Evolutionary conservation across 2,888 invertebrate genomes (phyloP).

Genomic region (Cosmorhoe ocellata): DNA sequence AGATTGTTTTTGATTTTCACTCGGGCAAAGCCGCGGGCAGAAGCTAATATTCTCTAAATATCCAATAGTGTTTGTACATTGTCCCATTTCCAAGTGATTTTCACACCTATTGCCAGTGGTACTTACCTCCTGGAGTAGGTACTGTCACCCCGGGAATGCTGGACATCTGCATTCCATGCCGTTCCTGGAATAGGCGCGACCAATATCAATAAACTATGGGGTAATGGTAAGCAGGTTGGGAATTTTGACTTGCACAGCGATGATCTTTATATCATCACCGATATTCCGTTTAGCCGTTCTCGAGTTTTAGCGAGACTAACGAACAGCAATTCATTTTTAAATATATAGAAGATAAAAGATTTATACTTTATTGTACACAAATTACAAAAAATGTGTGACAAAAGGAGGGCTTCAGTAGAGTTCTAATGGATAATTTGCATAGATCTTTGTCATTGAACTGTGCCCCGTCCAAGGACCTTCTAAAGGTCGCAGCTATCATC

Average conservation of each 20-base stretch:
- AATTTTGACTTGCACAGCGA: background rate
- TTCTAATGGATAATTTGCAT: background rate
- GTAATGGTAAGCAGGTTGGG: slow-evolving; percentile 14
- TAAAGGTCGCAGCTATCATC: slow-evolving; percentile 15
- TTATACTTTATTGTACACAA: too few relatives aligned
- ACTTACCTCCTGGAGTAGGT: too few relatives aligned
- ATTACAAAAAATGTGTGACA: too few relatives aligned
- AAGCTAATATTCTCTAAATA: background rate
- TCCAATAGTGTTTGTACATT: background rate
- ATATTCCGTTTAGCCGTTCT: too few relatives aligned
- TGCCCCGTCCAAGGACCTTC: background rate
- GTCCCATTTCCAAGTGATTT: slow-evolving; percentile 4
- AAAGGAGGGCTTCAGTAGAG: background rate
- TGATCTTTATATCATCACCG: too few relatives aligned
- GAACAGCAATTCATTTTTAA: too few relatives aligned
- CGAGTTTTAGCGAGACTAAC: too few relatives aligned
- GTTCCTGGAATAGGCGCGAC: slow-evolving; percentile 14
- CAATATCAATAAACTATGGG: slow-evolving; percentile 21
- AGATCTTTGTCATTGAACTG: background rate
- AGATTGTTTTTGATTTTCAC: too few relatives aligned
- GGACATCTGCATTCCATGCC: slow-evolving; percentile 16
- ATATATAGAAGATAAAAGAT: too few relatives aligned
- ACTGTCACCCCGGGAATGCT: slow-evolving; percentile 15
- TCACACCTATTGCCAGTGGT: slow-evolving; percentile 17
- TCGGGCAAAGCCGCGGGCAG: too few relatives aligned